phyloP scores from a whole-genome alignment of 2,113 vertebrate genomes.

The Microtus pennsylvanicus region DNA sequence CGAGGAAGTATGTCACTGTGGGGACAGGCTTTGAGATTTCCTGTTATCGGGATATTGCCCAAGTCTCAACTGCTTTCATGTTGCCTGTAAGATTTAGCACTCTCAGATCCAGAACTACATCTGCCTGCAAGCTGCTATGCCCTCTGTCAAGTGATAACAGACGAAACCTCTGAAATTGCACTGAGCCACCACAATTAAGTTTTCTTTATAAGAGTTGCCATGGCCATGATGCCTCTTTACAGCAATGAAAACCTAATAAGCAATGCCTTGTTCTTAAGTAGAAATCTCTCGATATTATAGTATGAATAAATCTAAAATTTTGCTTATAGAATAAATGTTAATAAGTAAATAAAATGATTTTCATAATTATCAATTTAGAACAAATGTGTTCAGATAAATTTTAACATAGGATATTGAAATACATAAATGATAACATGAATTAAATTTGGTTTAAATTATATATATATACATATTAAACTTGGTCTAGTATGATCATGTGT shows the following conservation, averaged over 20 bases:
- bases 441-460: not conserved
- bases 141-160: not conserved
- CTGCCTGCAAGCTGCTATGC: not conserved
- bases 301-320: not conserved
- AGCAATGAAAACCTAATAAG: no score
- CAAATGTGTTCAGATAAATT: not conserved
- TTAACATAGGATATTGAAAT: not conserved
- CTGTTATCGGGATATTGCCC: not conserved
- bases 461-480: not conserved
- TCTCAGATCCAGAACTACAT: not conserved
- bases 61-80: not conserved
- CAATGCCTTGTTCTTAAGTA: not conserved
- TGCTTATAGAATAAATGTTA: not conserved
- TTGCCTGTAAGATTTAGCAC: not conserved
- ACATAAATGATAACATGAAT: not conserved
- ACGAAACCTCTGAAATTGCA: not conserved
- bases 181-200: not conserved
- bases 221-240: no score
- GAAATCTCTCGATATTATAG: not conserved
- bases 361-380: slow-evolving; percentile 16
- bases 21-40: not conserved
- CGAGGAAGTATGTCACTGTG: not conserved
- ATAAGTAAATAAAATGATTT: not conserved
- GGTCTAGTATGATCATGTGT: not conserved
- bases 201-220: not conserved